Evolutionary conservation across 2,113 vertebrate genomes (phyloP).

Genomic region (Ramphastos sulfuratus): DNA sequence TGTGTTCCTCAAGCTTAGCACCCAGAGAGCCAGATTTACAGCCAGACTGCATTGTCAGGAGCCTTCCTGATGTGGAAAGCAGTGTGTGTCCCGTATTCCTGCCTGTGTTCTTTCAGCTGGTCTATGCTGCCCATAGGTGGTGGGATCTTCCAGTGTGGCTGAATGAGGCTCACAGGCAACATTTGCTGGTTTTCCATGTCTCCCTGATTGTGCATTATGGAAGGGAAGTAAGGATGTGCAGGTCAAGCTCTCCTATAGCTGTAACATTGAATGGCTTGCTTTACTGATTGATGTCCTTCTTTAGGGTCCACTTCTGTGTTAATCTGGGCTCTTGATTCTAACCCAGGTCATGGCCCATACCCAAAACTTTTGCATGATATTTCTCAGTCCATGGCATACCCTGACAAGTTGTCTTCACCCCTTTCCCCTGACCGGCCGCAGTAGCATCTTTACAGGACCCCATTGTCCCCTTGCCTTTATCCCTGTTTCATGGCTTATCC

Average conservation of each 20-base stretch:
- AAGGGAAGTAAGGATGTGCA: neutral
- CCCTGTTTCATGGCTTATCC: neutral
- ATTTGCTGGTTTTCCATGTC: neutral
- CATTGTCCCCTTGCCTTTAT: neutral
- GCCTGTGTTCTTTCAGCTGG: neutral
- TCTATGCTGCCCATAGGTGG: neutral
- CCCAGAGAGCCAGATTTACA: neutral
- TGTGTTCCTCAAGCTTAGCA: neutral
- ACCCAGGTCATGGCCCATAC: rapidly evolving
- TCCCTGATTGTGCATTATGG: neutral
- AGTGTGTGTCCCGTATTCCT: neutral
- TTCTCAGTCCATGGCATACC: neutral
- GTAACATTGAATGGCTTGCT: neutral
- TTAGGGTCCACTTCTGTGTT: neutral
- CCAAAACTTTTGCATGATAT: neutral
- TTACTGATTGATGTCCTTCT: neutral
- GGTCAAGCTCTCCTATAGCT: neutral
- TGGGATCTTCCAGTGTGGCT: neutral
- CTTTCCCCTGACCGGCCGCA: neutral
- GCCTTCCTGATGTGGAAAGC: neutral
- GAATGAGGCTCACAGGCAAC: neutral
- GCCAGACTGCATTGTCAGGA: neutral
- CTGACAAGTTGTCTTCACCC: neutral
- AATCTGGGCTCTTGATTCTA: neutral
- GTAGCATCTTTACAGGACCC: neutral